Conservation (phyloP, 2,888 invertebrate species). For the Abscondita cerata region DNA sequence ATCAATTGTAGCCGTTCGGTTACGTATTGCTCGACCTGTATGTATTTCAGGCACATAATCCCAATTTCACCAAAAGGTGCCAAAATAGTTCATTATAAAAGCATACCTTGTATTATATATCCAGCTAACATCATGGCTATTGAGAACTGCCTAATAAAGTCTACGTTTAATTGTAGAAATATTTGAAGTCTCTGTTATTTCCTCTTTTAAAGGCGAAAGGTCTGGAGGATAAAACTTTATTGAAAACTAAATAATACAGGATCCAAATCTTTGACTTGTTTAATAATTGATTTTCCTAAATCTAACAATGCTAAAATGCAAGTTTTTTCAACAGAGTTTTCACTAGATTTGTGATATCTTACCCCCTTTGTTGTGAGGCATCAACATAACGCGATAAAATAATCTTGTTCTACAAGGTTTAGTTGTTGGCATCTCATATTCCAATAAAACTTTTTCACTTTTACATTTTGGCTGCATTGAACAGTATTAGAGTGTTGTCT, state of each 20-base stretch:
- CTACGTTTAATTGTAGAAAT: slow-evolving; percentile 91
- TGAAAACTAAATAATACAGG: slow-evolving; percentile 92
- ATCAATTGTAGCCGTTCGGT: too few relatives aligned
- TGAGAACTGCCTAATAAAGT: slow-evolving; percentile 86
- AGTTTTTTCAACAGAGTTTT: slow-evolving; percentile 17
- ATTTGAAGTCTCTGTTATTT: slow-evolving; percentile 95
- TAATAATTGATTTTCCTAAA: slow-evolving; percentile 85
- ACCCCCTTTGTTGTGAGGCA: slow-evolving; percentile 87
- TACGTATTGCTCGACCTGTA: too few relatives aligned
- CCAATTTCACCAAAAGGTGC: slow-evolving; percentile 84
- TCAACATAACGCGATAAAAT: slow-evolving; percentile 92
- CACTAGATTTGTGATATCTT: slow-evolving; percentile 40
- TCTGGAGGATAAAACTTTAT: slow-evolving; percentile 98
- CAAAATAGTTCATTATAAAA: neutral
- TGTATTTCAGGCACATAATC: slow-evolving; percentile 92
- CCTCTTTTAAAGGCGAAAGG: slow-evolving; percentile 90
- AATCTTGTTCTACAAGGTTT: slow-evolving; percentile 91
- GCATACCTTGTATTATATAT: slow-evolving; percentile 88
- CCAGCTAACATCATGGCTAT: slow-evolving; percentile 88
- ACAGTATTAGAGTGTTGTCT: slow-evolving; percentile 20
- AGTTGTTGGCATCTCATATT: slow-evolving; percentile 90
- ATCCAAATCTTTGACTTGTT: slow-evolving; percentile 93
- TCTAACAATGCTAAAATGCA: slow-evolving; percentile 88
- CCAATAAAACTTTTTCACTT: slow-evolving; percentile 87
- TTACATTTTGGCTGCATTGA: slow-evolving; percentile 79